phyloP scores from a whole-genome alignment of 2,888 invertebrate genomes.

The Parelbella ahira region DNA sequence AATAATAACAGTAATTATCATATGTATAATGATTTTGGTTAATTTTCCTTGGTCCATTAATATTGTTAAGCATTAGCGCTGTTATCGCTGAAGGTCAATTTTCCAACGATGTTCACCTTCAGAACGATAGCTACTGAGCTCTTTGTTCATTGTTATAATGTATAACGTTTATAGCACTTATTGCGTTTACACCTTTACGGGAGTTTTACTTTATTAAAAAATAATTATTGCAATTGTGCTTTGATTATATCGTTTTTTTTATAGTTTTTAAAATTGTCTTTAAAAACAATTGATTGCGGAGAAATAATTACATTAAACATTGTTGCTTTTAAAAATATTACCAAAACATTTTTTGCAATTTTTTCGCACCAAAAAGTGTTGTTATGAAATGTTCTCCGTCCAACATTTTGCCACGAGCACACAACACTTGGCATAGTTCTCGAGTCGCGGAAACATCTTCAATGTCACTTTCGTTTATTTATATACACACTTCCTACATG shows the following conservation, averaged over 20 bases:
- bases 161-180: too few species aligned
- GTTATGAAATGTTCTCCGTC: too few species aligned
- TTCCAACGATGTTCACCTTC: slow-evolving; percentile 45
- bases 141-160: slow-evolving; percentile 19
- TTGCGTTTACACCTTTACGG: too few species aligned
- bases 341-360: too few species aligned
- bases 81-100: slow-evolving; percentile 51
- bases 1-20: too few species aligned
- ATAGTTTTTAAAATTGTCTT: background rate
- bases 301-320: too few species aligned
- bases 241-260: background rate
- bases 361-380: too few species aligned
- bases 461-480: slow-evolving; percentile 63
- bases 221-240: too few species aligned
- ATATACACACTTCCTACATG: slow-evolving; percentile 41
- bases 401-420: slow-evolving; percentile 16
- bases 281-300: too few species aligned
- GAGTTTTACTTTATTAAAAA: too few species aligned
- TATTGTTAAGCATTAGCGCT: slow-evolving; percentile 41
- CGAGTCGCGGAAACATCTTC: slow-evolving; percentile 54
- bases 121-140: slow-evolving; percentile 21
- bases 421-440: slow-evolving; percentile 47
- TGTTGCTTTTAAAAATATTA: too few species aligned
- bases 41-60: slow-evolving; percentile 6
- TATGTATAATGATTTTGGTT: too few species aligned